A percentile compares a stretch with the other conserved stretches of the same genome.
Evolutionary conservation across 2,888 invertebrate genomes (phyloP).

Genomic region (Aleiodes alternator): DNA sequence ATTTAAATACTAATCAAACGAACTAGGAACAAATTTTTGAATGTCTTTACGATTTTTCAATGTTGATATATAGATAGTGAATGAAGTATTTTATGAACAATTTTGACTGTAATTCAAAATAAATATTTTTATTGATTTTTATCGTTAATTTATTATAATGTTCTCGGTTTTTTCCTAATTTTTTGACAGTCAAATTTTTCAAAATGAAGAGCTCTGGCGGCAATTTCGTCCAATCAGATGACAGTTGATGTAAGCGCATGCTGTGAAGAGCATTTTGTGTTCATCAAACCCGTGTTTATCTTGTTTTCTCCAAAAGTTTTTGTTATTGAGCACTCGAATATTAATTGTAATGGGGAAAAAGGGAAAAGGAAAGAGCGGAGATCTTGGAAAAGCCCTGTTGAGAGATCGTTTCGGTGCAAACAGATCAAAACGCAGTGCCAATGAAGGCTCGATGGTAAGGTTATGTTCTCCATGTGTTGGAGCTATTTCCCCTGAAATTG

Average conservation of each 20-base stretch:
- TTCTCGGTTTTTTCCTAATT: too few species aligned
- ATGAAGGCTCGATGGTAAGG: conserved; percentile 85
- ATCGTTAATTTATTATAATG: too few species aligned
- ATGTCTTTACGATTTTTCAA: too few species aligned
- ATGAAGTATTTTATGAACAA: too few species aligned
- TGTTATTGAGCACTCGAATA: not conserved
- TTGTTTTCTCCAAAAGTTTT: not conserved
- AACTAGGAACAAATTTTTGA: too few species aligned
- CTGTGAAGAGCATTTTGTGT: not conserved
- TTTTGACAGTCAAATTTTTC: not conserved
- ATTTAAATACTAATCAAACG: too few species aligned
- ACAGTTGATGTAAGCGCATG: not conserved
- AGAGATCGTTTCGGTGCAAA: conserved; percentile 85
- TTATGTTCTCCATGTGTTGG: conserved; percentile 30
- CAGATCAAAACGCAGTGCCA: conserved; percentile 80
- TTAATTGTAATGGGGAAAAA: conserved; percentile 83
- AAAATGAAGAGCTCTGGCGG: not conserved
- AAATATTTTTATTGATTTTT: too few species aligned
- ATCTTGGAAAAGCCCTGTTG: conserved; percentile 83
- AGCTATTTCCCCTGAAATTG: not conserved
- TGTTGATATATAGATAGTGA: too few species aligned
- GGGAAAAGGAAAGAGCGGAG: conserved; percentile 77
- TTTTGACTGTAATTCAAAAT: too few species aligned
- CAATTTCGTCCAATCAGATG: not conserved
- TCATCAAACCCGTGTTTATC: conserved; percentile 5